These are phyloP conservation scores for Aphidius ervi DNA, from an alignment of 1,140 invertebrate genomes.

Conservation along the genomic window DNA sequence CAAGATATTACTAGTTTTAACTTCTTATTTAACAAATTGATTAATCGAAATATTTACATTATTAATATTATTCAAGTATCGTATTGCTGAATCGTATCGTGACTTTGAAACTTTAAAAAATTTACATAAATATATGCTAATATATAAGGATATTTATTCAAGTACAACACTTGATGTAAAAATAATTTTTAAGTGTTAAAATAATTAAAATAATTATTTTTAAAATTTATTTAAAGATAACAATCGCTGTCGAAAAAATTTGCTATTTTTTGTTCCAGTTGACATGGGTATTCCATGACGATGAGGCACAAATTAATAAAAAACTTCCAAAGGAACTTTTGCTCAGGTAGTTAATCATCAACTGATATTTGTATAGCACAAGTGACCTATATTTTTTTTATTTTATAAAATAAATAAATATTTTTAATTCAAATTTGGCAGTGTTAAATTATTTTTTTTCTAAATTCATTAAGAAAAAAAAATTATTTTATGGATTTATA, in stretches of 20 bases:
- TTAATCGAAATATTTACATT: too few relatives aligned
- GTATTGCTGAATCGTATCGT: neutral
- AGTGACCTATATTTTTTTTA: neutral
- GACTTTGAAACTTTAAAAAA: neutral
- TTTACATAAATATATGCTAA: neutral
- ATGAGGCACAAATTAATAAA: constrained; percentile 89
- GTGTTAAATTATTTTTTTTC: too few relatives aligned
- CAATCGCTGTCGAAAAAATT: constrained; percentile 2
- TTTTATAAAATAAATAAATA: too few relatives aligned
- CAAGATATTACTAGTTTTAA: too few relatives aligned
- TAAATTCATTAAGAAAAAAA: too few relatives aligned
- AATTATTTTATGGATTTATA: too few relatives aligned
- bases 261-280: constrained; percentile 41
- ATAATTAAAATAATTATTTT: too few relatives aligned
- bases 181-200: neutral
- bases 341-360: constrained; percentile 59
- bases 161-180: too few relatives aligned
- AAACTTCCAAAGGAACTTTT: constrained; percentile 95
- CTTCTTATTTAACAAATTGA: too few relatives aligned
- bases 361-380: neutral
- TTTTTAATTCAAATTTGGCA: too few relatives aligned
- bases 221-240: too few relatives aligned
- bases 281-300: constrained; percentile 63
- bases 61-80: neutral
- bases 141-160: neutral